Evolutionary conservation across 2,888 invertebrate species (phyloP), one percentile per base, ranked within the genome.

Genomic region (Charanyca ferruginea): DNA sequence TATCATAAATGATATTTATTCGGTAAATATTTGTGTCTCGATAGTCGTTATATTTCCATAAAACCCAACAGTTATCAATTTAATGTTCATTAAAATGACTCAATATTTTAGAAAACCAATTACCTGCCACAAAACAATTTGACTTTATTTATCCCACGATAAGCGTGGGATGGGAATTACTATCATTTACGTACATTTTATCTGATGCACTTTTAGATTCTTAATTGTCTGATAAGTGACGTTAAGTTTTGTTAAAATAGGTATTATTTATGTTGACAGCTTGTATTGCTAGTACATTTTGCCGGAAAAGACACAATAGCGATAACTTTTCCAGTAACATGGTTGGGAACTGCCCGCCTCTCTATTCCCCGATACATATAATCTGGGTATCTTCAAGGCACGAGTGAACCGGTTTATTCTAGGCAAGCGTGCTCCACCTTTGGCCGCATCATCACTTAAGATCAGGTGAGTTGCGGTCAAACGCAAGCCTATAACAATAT

Each of bases 161-260:
- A 63, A 62, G 38, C 77, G 74, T 77, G 74, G 74, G 74, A 77
- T 77, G 61, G 72, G 72, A 74, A 64, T 25, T 16, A 45, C 44
- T 44, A 62, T 41, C 42, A 72, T 77, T 35, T 25, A 20, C 32
- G 13, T 9, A 41, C 32, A 66, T 16, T 62, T 62, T 58, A 77
- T 72, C 61, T 41, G 32, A 45, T 55, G 11, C 38, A 48, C 58
- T 62, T 66, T 77, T 25, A 48, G 47, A 66, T 77, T 11, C 54
- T 41, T 20, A 35, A 48, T 2, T 25, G 22, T 5, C 13, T 62
- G 42, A 35, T 70, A 44, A 52, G 16, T 25, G 6, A 42, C 49
- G 25, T 28, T n/a, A 44, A 11, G 16, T 42, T 45, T 25, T 18
- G 38, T 38, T 66, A 22, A 42, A 28, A 49, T 18, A 18, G 6